Evolutionary conservation across 2,113 vertebrate genomes (phyloP), one percentile per base, ranked within the genome.

Genomic region (Cyprinodon tularosa): DNA sequence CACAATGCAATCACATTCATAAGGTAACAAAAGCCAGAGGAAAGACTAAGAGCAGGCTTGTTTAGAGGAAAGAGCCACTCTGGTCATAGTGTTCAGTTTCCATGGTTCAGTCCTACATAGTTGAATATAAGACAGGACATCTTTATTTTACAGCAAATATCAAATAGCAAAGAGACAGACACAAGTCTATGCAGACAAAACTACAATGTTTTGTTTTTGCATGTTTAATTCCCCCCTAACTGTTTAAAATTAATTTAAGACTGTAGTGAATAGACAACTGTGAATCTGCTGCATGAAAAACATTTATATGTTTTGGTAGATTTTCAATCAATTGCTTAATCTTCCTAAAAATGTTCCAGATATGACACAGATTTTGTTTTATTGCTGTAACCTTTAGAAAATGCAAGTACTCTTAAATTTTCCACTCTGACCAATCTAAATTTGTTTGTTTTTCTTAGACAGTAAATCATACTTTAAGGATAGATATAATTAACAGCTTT

Each of bases 1-100:
- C 68, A 72, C 71, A 68, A 78, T 65, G 22, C 0, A 3, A 29
- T 17, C 20, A 65, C 78, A 72, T 81, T 75, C 71, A 68, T 12
- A n/a, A 39, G 66, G 48, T 40, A 7, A 14, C 29, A 29, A 61
- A 64, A 63, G 37, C 50, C 8, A 8, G 17, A 57, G 8, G 48
- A 53, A 53, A 17, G 2, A 57, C 0, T 57, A 20, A 0, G 17
- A 57, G 50, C 37, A 15, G 9, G 37, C 12, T 45, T 66, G 36
- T 6, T 62, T 3, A 62, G 2, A 15, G 38, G 36, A 4, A 15
- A 13, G 36, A 4, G 20, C 38, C 7, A 20, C 6, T 20, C n/a
- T 57, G 17, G 17, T 57, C n/a, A 20, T 15, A 15, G 15, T 20
- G 29, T 29, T 57, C 50, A n/a, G 17, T n/a, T 57, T 57, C 17